phyloP scores from a whole-genome alignment of 2,113 vertebrate genomes.

The Sciurus niger region DNA sequence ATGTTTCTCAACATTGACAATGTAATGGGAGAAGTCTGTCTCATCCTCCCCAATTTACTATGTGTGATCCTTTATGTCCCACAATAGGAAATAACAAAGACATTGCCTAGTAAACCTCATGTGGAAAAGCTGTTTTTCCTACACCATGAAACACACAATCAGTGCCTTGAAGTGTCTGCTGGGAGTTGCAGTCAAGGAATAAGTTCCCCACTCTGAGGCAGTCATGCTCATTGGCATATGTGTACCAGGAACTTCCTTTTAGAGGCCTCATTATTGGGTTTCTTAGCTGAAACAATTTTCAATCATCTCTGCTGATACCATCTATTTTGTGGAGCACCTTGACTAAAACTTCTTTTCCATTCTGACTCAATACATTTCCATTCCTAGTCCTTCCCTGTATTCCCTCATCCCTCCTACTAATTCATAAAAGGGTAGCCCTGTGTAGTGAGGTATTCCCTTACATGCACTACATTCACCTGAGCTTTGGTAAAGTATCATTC shows the following conservation, averaged over 20 bases:
- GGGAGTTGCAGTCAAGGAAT: background rate
- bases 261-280: no score
- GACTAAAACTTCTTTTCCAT: no score
- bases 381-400: background rate
- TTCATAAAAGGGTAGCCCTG: background rate
- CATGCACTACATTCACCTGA: background rate
- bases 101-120: background rate
- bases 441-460: background rate
- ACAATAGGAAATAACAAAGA: background rate
- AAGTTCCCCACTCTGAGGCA: rapidly evolving
- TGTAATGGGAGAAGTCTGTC: background rate
- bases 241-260: no score
- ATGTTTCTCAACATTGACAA: background rate
- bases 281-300: no score
- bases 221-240: background rate
- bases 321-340: no score
- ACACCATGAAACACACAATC: background rate
- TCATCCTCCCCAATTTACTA: background rate
- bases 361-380: background rate
- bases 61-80: background rate
- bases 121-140: no score
- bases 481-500: background rate
- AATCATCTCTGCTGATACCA: background rate
- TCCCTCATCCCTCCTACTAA: no score
- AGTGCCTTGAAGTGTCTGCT: background rate